Conservation (phyloP, 2,888 invertebrate genomes). For the Agrilus biguttatus region DNA sequence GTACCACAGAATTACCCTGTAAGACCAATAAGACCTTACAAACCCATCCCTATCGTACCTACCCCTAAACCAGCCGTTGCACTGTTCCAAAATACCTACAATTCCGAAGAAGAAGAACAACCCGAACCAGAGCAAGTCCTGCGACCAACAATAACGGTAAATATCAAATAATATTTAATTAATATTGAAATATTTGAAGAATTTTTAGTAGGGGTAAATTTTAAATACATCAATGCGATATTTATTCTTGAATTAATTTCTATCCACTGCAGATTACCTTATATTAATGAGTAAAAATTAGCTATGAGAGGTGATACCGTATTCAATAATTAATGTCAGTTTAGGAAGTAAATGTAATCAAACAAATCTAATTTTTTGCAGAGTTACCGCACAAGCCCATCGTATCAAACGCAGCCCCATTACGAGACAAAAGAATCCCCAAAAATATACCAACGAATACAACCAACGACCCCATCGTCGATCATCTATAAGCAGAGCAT, state of each 20-base stretch:
- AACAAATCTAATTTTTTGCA: too few relatives aligned
- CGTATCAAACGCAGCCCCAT: conserved; percentile 17
- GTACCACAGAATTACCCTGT: conserved; percentile 48
- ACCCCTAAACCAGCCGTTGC: conserved; percentile 42
- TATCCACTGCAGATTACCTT: too few relatives aligned
- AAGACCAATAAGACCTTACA: conserved; percentile 34
- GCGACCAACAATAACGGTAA: conserved; percentile 23
- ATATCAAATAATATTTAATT: not conserved
- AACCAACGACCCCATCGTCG: conserved; percentile 36
- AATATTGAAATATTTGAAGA: too few relatives aligned
- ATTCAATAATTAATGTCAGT: too few relatives aligned
- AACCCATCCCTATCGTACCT: conserved; percentile 25
- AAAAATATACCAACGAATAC: conserved; percentile 22
- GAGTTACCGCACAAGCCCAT: not conserved
- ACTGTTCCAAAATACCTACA: conserved; percentile 56
- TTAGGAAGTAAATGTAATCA: too few relatives aligned
- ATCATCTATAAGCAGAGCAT: conserved; percentile 27
- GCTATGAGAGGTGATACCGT: too few relatives aligned
- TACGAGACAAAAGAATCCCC: conserved; percentile 16
- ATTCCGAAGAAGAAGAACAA: conserved; percentile 44
- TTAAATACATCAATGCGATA: too few relatives aligned
- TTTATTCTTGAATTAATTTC: too few relatives aligned
- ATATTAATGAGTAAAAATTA: too few relatives aligned
- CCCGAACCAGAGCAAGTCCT: conserved; percentile 38
- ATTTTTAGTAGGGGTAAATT: too few relatives aligned